Conservation (phyloP, 2,797 vertebrate genomes). For the Coilia nasus region DNA sequence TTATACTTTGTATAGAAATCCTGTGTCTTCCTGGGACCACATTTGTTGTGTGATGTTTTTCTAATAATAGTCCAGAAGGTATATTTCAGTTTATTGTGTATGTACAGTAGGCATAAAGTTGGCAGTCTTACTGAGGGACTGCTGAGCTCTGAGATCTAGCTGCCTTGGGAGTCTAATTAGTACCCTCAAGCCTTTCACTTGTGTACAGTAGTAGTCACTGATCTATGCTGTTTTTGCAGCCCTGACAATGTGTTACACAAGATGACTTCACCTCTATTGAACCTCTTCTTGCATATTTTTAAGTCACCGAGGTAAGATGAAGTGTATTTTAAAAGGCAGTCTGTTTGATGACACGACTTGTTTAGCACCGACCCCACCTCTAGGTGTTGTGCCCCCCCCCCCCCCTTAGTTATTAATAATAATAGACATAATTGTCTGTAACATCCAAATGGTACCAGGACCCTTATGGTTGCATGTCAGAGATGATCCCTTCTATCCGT, state of each 20-base stretch:
- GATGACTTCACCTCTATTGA: too few relatives aligned
- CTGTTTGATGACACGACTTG: too few relatives aligned
- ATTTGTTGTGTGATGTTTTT: slow-evolving; percentile 39
- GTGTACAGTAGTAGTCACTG: background rate
- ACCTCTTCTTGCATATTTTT: too few relatives aligned
- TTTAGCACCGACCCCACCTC: background rate
- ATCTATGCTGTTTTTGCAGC: background rate
- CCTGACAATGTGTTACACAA: too few relatives aligned
- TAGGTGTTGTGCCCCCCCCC: background rate
- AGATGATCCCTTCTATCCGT: slow-evolving; percentile 29
- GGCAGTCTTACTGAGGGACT: background rate
- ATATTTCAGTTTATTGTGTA: background rate
- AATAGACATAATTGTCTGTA: slow-evolving; percentile 13
- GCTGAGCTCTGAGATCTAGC: background rate
- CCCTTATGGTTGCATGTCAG: slow-evolving; percentile 11
- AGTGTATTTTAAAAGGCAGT: too few relatives aligned
- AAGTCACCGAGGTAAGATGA: too few relatives aligned
- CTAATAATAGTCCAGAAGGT: background rate
- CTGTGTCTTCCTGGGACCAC: slow-evolving; percentile 63
- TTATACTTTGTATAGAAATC: slow-evolving; percentile 45
- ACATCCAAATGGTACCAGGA: slow-evolving; percentile 64
- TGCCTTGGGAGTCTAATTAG: background rate
- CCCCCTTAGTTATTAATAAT: too few relatives aligned
- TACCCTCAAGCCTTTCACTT: too few relatives aligned
- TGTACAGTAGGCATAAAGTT: background rate